Conservation (phyloP, 2,797 vertebrate species). For the Delichon dasypus region DNA sequence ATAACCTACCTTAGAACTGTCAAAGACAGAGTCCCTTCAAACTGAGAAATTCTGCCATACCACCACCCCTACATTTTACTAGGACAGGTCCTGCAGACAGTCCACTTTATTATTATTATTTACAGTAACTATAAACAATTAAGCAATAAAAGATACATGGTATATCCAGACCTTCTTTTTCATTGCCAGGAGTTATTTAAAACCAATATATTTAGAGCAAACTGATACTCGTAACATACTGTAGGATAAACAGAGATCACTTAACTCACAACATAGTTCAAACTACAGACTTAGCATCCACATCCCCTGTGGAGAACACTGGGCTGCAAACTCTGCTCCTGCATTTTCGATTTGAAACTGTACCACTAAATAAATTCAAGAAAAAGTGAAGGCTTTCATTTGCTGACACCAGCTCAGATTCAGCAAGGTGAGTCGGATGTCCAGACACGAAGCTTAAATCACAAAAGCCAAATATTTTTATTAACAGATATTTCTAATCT, state of each 20-base stretch:
- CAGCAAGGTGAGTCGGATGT: not conserved
- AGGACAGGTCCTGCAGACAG: constrained; percentile 27
- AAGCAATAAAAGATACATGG: not conserved
- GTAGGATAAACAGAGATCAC: constrained; percentile 48
- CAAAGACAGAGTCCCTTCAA: constrained; percentile 78
- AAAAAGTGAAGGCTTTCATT: constrained; percentile 42
- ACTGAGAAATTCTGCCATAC: constrained; percentile 76
- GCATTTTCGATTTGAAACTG: constrained; percentile 24
- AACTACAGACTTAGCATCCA: not conserved
- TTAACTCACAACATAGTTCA: not conserved
- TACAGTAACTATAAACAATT: constrained; percentile 47
- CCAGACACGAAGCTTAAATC: constrained; percentile 32
- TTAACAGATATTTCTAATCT: constrained; percentile 19
- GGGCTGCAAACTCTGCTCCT: not conserved
- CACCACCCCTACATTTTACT: constrained; percentile 61
- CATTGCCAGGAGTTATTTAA: constrained; percentile 50
- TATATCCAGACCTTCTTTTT: constrained; percentile 30
- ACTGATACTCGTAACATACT: constrained; percentile 13
- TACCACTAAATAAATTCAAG: constrained; percentile 4
- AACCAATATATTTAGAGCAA: constrained; percentile 18
- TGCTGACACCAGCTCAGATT: not conserved
- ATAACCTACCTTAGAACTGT: constrained; percentile 95
- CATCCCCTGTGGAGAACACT: not conserved
- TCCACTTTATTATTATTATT: constrained; percentile 17
- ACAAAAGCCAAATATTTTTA: not conserved